These are phyloP conservation scores for Neostethus bicornis DNA, from an alignment of 2,797 vertebrate genomes.

Conservation along the genomic window DNA sequence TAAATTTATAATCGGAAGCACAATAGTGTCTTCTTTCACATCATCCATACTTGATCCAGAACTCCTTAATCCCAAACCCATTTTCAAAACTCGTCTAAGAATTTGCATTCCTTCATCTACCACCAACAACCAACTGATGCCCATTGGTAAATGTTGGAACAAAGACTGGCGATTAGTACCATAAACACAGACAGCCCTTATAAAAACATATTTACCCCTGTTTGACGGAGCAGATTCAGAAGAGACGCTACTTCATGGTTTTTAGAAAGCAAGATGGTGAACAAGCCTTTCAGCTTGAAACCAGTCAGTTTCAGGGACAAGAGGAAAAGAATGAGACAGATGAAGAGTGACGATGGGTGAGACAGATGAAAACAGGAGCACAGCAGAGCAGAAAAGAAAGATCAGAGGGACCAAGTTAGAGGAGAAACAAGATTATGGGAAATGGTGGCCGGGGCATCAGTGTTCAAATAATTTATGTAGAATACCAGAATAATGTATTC, in stretches of 20 bases:
- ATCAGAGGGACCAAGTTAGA: slow-evolving; percentile 21
- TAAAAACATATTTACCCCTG: slow-evolving; percentile 1
- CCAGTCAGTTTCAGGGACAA: slow-evolving; percentile 46
- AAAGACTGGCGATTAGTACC: too few relatives aligned
- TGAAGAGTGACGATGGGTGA: slow-evolving; percentile 59
- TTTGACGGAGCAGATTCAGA: slow-evolving; percentile 39
- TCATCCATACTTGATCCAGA: too few relatives aligned
- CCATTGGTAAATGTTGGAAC: too few relatives aligned
- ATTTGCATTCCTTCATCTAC: too few relatives aligned
- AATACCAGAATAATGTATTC: slow-evolving; percentile 9
- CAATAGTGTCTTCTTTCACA: too few relatives aligned
- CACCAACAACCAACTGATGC: too few relatives aligned
- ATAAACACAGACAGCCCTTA: too few relatives aligned
- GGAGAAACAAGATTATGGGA: slow-evolving; percentile 48
- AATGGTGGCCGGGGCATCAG: slow-evolving; percentile 39
- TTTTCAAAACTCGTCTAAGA: too few relatives aligned
- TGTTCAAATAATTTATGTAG: slow-evolving; percentile 42
- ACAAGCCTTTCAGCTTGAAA: slow-evolving; percentile 43
- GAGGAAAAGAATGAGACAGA: slow-evolving; percentile 61
- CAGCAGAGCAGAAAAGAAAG: slow-evolving; percentile 55
- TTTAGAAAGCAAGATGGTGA: slow-evolving; percentile 32
- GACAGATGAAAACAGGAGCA: slow-evolving; percentile 56
- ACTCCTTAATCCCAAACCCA: too few relatives aligned
- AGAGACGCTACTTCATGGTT: too few relatives aligned
- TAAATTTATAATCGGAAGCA: too few relatives aligned